Evolutionary conservation across 53 echinoderm and acorn worm species (phyloP).

Genomic region (Stichopus horrens): DNA sequence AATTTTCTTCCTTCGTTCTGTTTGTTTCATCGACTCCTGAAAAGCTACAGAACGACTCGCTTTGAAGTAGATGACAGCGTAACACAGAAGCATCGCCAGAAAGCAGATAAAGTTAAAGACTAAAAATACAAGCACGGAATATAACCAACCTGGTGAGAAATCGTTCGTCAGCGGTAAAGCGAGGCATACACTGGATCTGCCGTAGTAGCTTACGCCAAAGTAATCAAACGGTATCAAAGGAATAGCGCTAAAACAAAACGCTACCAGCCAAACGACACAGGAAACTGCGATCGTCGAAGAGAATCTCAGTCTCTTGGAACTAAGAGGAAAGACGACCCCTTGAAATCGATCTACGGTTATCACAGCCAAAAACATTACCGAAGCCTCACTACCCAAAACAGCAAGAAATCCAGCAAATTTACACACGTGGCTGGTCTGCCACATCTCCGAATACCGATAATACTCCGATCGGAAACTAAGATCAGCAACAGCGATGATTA

Average conservation of each 20-base stretch:
- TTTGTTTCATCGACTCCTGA: slow-evolving; percentile 4
- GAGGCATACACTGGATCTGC: slow-evolving; percentile 73
- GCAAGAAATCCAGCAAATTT: slow-evolving; percentile 70
- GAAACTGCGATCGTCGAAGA: slow-evolving; percentile 52
- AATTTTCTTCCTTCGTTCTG: background rate
- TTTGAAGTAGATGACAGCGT: slow-evolving; percentile 66
- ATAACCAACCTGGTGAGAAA: slow-evolving; percentile 66
- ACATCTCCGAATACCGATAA: slow-evolving; percentile 23
- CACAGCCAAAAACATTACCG: slow-evolving; percentile 62
- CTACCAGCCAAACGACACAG: slow-evolving; percentile 56
- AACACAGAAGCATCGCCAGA: slow-evolving; percentile 62
- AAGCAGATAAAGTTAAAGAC: slow-evolving; percentile 66
- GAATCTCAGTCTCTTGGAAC: slow-evolving; percentile 52
- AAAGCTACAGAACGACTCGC: slow-evolving; percentile 49
- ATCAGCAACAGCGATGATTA: slow-evolving; percentile 40
- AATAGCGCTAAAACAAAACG: slow-evolving; percentile 51
- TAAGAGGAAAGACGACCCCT: slow-evolving; percentile 66
- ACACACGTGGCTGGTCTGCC: slow-evolving; percentile 53
- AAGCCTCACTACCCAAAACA: slow-evolving; percentile 65
- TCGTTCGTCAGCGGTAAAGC: slow-evolving; percentile 64
- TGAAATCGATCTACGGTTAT: slow-evolving; percentile 72
- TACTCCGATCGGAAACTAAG: slow-evolving; percentile 27
- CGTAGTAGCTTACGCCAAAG: slow-evolving; percentile 71
- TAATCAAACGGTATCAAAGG: slow-evolving; percentile 56
- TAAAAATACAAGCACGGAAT: slow-evolving; percentile 66